Conservation (phyloP, 2,797 vertebrate genomes). For the Liparis tanakae region DNA sequence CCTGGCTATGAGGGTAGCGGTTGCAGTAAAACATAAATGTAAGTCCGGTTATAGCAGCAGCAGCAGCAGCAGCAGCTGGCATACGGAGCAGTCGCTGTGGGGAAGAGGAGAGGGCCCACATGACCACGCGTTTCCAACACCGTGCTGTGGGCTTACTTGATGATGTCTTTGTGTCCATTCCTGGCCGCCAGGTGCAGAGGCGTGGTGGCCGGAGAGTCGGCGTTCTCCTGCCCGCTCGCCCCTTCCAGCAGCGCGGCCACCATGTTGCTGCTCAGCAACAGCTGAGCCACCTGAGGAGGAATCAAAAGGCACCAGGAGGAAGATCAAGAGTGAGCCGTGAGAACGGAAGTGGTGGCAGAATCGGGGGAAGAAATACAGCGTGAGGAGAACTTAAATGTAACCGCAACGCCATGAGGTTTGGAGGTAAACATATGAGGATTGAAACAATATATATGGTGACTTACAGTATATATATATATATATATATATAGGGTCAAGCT, state of each 20-base stretch:
- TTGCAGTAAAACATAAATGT: neutral
- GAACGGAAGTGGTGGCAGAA: slow-evolving; percentile 29
- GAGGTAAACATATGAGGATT: slow-evolving; percentile 23
- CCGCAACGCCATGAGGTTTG: slow-evolving; percentile 33
- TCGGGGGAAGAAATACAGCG: slow-evolving; percentile 44
- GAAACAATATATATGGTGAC: slow-evolving; percentile 18
- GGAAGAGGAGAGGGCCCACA: slow-evolving; percentile 9
- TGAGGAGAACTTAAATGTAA: slow-evolving; percentile 28
- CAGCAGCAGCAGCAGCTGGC: neutral
- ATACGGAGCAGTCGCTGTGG: neutral
- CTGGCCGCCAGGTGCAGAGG: slow-evolving; percentile 92
- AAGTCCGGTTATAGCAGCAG: neutral
- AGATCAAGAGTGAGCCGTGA: slow-evolving; percentile 6
- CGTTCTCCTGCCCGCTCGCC: slow-evolving; percentile 81
- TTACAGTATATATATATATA: neutral
- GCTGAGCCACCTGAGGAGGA: slow-evolving; percentile 86
- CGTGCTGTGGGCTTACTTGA: slow-evolving; percentile 79
- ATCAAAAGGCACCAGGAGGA: neutral
- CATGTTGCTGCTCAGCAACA: slow-evolving; percentile 92
- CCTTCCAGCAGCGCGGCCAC: slow-evolving; percentile 89
- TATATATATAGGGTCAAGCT: slow-evolving; percentile 19
- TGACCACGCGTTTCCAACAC: neutral
- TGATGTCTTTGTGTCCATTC: slow-evolving; percentile 93
- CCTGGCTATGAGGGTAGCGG: no score
- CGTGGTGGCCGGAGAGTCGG: slow-evolving; percentile 88